Base-by-base conservation (phyloP, 2,888 invertebrate species). In the Dryobotodes eremita region DNA sequence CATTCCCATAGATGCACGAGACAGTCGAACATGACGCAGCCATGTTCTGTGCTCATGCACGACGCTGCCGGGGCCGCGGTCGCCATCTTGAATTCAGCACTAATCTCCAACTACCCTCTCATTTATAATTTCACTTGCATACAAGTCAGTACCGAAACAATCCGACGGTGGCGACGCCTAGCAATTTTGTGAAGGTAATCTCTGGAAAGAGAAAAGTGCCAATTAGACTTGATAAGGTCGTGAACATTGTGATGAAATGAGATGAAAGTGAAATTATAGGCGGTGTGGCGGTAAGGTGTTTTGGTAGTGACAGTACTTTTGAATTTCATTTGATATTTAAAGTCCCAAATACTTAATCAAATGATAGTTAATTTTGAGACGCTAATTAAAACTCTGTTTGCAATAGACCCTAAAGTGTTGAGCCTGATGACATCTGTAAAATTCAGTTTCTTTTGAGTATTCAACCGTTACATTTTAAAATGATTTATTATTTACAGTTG, bases 1-100 rank as follows among this genome's bases (percentile, higher is more conserved):
- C 97, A 97, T 84, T 97, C 97, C 97, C 97, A 97, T 53, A 97
- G 93, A 87, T 97, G 96, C 26, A 95, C 94, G 66, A 97, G 94
- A 79, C 97, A 97, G 90, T 96, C 95, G 88, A 97, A 97, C 95
- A 96, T 95, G 85, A 96, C 96, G 89, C 97, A 97, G 86, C 97
- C 97, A 89, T 96, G 94, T 77, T 96, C 96, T 42, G 95, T 94
- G 92, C 93, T 94, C 91, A 96, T 95, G 87, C 96, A 96, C 70
- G 96, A 96, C 10, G 95, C 95, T 6, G 95, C 92, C 6, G 95
- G 92, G 0, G 95, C 93, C 13, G 95, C 92, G 15, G 95, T 89
- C 85, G 95, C 92, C 95, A 95, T 96, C 88, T 93, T 94, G 87
- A 72, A 88, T 82, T 88, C 66, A 72, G 48, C 71, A 76, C 36